Percentiles rank a stretch among this genome's conserved stretches.
Conservation (phyloP, 2,888 invertebrate genomes). For the Nudaria mundana region DNA sequence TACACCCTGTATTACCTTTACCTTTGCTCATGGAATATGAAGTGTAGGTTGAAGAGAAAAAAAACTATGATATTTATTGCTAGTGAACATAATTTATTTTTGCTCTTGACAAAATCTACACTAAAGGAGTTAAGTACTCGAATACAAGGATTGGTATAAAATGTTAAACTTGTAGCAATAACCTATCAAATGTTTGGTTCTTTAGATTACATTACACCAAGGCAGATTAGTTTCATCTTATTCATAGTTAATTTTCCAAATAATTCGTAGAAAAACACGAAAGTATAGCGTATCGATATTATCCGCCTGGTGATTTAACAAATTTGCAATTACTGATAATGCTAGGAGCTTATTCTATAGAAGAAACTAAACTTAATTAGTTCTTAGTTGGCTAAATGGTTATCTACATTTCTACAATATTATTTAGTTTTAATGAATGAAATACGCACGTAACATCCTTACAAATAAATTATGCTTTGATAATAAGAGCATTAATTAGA, state of each 20-base stretch:
- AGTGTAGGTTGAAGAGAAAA: slow-evolving; percentile 20
- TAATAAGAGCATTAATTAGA: slow-evolving; percentile 45
- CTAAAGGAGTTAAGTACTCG: slow-evolving; percentile 77
- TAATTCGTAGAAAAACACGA: slow-evolving; percentile 20
- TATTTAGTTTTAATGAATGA: slow-evolving; percentile 46
- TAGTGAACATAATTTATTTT: slow-evolving; percentile 79
- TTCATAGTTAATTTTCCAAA: slow-evolving; percentile 31
- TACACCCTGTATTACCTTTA: slow-evolving; percentile 4
- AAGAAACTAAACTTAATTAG: slow-evolving; percentile 21
- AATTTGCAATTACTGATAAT: slow-evolving; percentile 19
- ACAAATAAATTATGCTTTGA: slow-evolving; percentile 63
- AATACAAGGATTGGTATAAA: slow-evolving; percentile 81
- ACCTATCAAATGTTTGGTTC: slow-evolving; percentile 73
- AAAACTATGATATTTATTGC: slow-evolving; percentile 48
- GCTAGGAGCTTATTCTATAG: slow-evolving; percentile 18
- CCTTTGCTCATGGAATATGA: neutral
- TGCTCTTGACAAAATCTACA: slow-evolving; percentile 78
- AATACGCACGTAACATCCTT: slow-evolving; percentile 51
- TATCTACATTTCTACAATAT: slow-evolving; percentile 77
- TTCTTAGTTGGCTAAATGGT: slow-evolving; percentile 48
- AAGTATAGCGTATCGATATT: slow-evolving; percentile 17
- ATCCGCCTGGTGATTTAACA: slow-evolving; percentile 6
- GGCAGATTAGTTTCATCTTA: slow-evolving; percentile 42
- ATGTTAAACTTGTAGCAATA: slow-evolving; percentile 76
- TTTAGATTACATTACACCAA: slow-evolving; percentile 67